These are phyloP conservation scores for Sinocyclocheilus maitianheensis DNA, from an alignment of 2,113 vertebrate species.

Conservation along the genomic window DNA sequence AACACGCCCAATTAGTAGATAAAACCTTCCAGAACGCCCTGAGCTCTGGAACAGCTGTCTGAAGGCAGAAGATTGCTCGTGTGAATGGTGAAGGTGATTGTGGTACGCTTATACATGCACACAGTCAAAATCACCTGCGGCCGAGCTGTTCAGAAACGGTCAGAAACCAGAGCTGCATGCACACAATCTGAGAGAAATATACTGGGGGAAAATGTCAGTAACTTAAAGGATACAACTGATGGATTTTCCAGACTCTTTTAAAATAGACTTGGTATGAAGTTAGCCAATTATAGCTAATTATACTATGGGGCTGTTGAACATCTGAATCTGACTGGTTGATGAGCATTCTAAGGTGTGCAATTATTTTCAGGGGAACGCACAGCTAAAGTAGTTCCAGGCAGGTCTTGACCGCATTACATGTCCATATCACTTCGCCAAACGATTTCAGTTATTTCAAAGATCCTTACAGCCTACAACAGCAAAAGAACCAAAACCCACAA, in stretches of 20 bases:
- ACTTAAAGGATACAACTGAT: not conserved
- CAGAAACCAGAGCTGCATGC: not conserved
- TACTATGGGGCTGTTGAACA: too few species aligned
- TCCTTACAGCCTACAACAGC: too few species aligned
- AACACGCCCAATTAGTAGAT: slow-evolving; percentile 38
- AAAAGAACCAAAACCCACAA: too few species aligned
- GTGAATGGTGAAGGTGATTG: not conserved
- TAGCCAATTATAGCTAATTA: not conserved
- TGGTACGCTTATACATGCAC: not conserved
- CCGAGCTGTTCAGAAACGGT: not conserved
- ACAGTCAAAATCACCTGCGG: not conserved
- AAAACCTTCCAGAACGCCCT: slow-evolving; percentile 31
- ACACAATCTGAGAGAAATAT: not conserved
- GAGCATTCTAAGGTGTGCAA: too few species aligned
- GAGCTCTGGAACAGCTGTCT: slow-evolving; percentile 18
- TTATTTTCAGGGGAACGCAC: too few species aligned
- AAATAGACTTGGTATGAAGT: not conserved
- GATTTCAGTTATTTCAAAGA: too few species aligned
- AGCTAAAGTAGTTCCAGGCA: too few species aligned
- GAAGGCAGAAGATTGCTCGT: slow-evolving; percentile 5
- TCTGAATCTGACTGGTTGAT: too few species aligned
- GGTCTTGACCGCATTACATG: too few species aligned
- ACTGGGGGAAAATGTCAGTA: not conserved
- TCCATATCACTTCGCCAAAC: too few species aligned
- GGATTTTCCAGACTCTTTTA: not conserved